phyloP scores from a whole-genome alignment of 1,140 invertebrate species.

The Nasonia giraulti region DNA sequence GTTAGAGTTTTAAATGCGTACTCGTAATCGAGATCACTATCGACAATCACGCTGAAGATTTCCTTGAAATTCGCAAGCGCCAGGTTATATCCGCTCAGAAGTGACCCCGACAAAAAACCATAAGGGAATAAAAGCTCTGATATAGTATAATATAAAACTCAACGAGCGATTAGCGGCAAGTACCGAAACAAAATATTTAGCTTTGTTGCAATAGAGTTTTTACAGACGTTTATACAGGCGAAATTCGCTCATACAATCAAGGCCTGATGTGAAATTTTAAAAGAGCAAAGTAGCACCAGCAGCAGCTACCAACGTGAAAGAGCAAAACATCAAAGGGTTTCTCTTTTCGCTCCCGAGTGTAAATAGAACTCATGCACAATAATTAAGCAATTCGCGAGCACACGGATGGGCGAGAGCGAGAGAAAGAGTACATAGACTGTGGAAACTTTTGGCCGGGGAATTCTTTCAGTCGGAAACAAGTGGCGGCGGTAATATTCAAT shows the following conservation, averaged over 20 bases:
- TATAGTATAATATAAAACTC: no score
- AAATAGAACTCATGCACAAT: not conserved
- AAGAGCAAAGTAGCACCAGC: not conserved
- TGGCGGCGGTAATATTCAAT: not conserved
- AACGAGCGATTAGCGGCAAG: not conserved
- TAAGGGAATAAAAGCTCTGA: no score
- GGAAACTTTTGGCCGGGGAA: not conserved
- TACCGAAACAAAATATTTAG: not conserved
- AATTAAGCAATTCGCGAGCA: not conserved
- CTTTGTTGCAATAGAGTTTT: no score
- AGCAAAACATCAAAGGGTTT: not conserved
- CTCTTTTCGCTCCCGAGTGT: not conserved
- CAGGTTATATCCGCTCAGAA: no score
- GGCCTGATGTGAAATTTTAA: not conserved
- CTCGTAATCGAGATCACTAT: no score
- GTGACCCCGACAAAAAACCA: no score
- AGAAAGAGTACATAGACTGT: not conserved
- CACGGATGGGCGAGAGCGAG: not conserved
- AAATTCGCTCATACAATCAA: no score
- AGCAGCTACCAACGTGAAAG: not conserved
- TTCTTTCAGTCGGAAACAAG: not conserved
- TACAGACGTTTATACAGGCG: no score
- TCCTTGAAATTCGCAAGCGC: no score
- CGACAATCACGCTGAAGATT: no score
- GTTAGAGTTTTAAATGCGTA: no score